phyloP scores from a whole-genome alignment of 1,140 invertebrate genomes.

The Drosophila jambulina region DNA sequence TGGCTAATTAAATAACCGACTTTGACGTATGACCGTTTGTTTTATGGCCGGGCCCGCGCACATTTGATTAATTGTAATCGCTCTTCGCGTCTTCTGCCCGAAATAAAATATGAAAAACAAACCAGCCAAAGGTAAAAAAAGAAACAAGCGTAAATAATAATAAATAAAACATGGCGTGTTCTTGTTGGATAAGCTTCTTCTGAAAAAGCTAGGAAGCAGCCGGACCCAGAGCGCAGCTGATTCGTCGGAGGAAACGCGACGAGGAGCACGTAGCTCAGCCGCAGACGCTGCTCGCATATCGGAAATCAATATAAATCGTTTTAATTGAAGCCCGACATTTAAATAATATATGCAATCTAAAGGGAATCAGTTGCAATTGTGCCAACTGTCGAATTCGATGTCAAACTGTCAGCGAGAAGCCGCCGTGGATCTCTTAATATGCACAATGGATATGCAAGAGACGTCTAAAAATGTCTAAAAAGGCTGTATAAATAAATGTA shows the following conservation, averaged over 20 bases:
- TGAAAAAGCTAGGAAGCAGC: constrained; percentile 12
- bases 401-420: constrained; percentile 29
- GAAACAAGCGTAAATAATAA: constrained; percentile 50
- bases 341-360: constrained; percentile 39
- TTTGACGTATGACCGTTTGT: constrained; percentile 45
- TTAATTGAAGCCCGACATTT: constrained; percentile 29
- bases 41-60: constrained; percentile 54
- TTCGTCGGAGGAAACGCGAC: constrained; percentile 54
- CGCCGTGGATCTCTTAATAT: constrained; percentile 24
- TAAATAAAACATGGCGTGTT: constrained; percentile 75
- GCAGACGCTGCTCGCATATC: constrained; percentile 53
- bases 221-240: constrained; percentile 3
- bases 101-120: constrained; percentile 1
- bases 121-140: constrained; percentile 11
- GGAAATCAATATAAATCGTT: constrained; percentile 70
- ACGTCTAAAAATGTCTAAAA: not conserved
- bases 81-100: constrained; percentile 5
- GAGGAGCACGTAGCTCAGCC: constrained; percentile 56
- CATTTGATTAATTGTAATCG: constrained; percentile 72
- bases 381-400: constrained; percentile 42
- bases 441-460: constrained; percentile 3
- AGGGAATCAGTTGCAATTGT: constrained; percentile 37
- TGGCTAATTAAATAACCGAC: constrained; percentile 65
- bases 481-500: not conserved
- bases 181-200: constrained; percentile 30